Evolutionary conservation across 2,113 vertebrate genomes (phyloP).

Genomic region (Caranx melampygus): DNA sequence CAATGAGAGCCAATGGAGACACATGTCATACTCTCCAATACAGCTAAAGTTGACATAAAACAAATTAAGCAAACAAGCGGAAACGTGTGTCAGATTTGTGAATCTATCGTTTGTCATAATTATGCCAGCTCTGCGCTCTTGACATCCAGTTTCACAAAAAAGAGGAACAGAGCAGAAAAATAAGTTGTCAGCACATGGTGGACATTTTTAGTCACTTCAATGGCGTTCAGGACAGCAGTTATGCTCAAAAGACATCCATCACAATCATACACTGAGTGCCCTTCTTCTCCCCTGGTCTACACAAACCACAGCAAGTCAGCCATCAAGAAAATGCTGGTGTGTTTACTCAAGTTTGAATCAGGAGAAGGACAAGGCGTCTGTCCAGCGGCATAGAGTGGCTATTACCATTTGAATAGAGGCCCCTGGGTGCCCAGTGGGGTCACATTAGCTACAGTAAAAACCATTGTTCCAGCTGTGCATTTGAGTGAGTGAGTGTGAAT

Average conservation of each 20-base stretch:
- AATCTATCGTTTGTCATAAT: neutral
- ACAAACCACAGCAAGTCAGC: neutral
- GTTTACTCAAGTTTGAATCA: slow-evolving; percentile 49
- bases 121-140: neutral
- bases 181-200: neutral
- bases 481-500: slow-evolving; percentile 4
- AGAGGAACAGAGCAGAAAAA: neutral
- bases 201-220: neutral
- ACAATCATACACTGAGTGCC: neutral
- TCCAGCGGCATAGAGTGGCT: slow-evolving; percentile 59
- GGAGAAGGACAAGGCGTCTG: slow-evolving; percentile 62
- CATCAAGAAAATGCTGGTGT: slow-evolving; percentile 10
- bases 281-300: slow-evolving; percentile 1
- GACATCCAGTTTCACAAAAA: neutral
- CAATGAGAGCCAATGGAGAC: neutral
- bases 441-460: slow-evolving; percentile 78
- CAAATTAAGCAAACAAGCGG: neutral
- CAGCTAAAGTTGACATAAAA: neutral
- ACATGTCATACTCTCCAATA: neutral
- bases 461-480: slow-evolving; percentile 74
- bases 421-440: slow-evolving; percentile 71
- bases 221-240: neutral
- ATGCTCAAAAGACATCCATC: slow-evolving; percentile 18
- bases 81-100: neutral
- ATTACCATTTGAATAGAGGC: slow-evolving; percentile 79